Evolutionary conservation across 2,888 invertebrate genomes (phyloP).

Genomic region (Toxonevra muliebris): DNA sequence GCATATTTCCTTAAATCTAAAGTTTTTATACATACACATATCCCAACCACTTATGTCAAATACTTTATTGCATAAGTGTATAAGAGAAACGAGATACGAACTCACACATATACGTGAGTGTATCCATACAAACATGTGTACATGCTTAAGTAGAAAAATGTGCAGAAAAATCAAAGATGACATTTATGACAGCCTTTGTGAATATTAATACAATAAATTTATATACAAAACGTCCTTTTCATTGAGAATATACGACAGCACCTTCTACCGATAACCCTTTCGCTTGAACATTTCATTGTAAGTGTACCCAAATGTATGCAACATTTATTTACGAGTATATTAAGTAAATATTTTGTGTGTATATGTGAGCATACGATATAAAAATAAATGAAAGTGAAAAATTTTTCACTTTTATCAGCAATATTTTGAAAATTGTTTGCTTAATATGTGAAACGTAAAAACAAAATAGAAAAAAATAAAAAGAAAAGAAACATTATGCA

Average conservation of each 20-base stretch:
- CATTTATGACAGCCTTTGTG: slow-evolving; percentile 12
- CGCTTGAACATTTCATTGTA: background rate
- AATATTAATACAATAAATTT: slow-evolving; percentile 27
- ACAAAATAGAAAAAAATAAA: background rate
- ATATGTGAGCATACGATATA: background rate
- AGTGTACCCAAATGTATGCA: slow-evolving; percentile 7
- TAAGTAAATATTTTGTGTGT: background rate
- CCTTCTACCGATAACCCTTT: slow-evolving; percentile 1
- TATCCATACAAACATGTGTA: no score
- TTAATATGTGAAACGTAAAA: background rate
- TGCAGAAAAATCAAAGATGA: slow-evolving; percentile 14
- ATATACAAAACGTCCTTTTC: slow-evolving; percentile 6
- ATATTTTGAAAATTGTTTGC: slow-evolving; percentile 4
- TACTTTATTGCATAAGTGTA: no score
- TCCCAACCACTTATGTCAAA: no score
- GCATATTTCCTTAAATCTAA: no score
- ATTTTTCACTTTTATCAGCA: slow-evolving; percentile 2
- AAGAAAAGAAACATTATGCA: background rate
- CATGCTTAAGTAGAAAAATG: background rate
- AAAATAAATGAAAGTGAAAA: slow-evolving; percentile 1
- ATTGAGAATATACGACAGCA: no score
- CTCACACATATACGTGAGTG: no score
- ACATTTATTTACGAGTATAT: slow-evolving; percentile 19
- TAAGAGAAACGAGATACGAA: no score
- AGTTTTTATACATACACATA: no score